Conservation (phyloP, 2,113 vertebrate species). For the Silurus glanis region DNA sequence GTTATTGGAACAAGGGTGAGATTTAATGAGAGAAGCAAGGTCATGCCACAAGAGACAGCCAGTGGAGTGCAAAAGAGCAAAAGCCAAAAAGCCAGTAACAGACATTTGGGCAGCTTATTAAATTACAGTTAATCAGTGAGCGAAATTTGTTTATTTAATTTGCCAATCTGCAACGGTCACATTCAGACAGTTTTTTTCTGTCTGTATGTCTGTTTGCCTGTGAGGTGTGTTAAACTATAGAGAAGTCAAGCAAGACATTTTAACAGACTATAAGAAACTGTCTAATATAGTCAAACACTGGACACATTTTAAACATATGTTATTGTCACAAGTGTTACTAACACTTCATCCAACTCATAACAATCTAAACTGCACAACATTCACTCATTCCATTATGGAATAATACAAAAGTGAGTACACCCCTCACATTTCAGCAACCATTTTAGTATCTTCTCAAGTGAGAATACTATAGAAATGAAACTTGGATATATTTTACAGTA, state of each 20-base stretch:
- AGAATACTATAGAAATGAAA: no score
- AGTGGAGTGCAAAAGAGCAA: background rate
- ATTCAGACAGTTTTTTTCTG: background rate
- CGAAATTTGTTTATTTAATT: background rate
- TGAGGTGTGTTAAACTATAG: background rate
- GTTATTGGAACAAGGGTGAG: slow-evolving; percentile 56
- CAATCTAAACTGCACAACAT: background rate
- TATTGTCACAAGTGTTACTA: background rate
- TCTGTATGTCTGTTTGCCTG: background rate
- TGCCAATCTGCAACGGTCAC: background rate
- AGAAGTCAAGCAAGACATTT: background rate
- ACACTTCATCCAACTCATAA: background rate
- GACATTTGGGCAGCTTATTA: background rate
- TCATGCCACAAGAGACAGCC: slow-evolving; percentile 45
- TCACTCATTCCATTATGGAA: background rate
- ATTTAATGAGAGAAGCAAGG: slow-evolving; percentile 67
- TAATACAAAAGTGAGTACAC: background rate
- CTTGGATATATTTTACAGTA: no score
- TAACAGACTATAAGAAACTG: background rate
- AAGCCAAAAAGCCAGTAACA: background rate
- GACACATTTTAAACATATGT: background rate
- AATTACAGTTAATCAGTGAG: background rate
- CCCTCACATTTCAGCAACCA: no score
- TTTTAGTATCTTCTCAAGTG: no score
- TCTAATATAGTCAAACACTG: background rate